phyloP scores from a whole-genome alignment of 2,113 vertebrate species.

The Dasyurus viverrinus region DNA sequence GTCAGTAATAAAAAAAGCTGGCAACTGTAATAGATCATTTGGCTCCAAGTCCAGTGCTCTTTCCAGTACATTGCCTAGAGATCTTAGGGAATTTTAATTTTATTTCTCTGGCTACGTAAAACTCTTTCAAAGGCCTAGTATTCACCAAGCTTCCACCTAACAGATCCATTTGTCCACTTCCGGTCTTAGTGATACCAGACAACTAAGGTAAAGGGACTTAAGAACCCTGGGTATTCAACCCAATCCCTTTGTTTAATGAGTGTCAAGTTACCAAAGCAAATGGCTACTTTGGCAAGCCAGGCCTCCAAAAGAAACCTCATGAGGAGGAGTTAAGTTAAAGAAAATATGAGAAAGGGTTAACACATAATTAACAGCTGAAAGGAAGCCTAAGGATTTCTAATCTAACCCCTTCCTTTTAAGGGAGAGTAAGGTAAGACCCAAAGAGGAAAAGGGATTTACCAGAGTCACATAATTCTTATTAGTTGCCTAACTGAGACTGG shows the following conservation, averaged over 20 bases:
- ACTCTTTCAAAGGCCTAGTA: neutral
- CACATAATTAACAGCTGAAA: neutral
- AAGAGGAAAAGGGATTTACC: neutral
- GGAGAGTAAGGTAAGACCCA: neutral
- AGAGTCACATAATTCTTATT: neutral
- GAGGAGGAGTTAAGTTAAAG: neutral
- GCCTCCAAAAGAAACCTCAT: neutral
- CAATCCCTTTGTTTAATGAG: neutral
- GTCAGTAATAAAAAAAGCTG: neutral
- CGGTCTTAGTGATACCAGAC: neutral
- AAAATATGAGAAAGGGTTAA: constrained; percentile 2
- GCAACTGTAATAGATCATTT: neutral
- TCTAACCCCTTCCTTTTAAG: neutral
- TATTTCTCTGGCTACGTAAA: neutral
- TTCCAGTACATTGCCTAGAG: neutral
- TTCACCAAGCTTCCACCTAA: neutral
- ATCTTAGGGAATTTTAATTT: neutral
- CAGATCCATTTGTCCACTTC: neutral
- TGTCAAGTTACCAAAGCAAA: neutral
- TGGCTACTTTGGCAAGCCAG: neutral
- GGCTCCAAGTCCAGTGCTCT: neutral
- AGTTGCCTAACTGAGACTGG: neutral
- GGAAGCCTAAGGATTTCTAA: neutral
- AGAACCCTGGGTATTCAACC: neutral
- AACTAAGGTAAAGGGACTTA: neutral